Conservation (phyloP, 2,113 vertebrate genomes). For the Canis aureus region DNA sequence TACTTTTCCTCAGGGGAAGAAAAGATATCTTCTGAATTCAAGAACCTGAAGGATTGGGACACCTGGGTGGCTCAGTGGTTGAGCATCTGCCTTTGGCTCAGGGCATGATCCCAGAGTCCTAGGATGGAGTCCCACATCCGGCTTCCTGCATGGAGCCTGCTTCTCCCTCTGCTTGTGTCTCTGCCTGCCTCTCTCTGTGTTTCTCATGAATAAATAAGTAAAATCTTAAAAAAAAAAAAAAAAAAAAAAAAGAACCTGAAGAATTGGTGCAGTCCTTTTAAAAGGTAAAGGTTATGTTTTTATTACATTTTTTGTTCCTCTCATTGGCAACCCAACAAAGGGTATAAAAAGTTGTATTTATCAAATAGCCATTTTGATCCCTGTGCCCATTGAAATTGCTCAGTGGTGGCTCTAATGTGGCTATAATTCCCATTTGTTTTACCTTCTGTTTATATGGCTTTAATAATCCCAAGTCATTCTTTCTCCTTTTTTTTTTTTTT, state of each 20-base stretch:
- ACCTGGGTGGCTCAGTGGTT: no score
- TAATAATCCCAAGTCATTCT: neutral
- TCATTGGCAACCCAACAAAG: neutral
- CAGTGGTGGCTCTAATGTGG: neutral
- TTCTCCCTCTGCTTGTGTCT: no score
- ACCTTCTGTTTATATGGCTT: constrained; percentile 5
- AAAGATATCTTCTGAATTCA: constrained; percentile 42
- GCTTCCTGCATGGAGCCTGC: no score
- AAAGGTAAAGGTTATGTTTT: constrained; percentile 23
- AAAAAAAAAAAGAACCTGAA: neutral
- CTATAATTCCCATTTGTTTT: neutral
- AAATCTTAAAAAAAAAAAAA: no score
- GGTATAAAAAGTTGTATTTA: neutral
- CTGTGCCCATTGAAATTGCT: neutral
- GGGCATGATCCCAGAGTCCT: no score
- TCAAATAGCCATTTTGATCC: neutral
- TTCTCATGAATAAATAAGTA: no score
- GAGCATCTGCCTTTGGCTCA: no score
- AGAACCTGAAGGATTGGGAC: neutral
- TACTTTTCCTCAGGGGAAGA: constrained; percentile 7
- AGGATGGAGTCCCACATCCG: no score
- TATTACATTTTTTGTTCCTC: neutral
- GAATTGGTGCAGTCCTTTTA: neutral
- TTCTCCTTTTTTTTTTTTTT: neutral
- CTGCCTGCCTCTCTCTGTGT: no score